Base-by-base conservation (phyloP, 2,113 vertebrate genomes). In the Gnathonemus longibarbis region DNA sequence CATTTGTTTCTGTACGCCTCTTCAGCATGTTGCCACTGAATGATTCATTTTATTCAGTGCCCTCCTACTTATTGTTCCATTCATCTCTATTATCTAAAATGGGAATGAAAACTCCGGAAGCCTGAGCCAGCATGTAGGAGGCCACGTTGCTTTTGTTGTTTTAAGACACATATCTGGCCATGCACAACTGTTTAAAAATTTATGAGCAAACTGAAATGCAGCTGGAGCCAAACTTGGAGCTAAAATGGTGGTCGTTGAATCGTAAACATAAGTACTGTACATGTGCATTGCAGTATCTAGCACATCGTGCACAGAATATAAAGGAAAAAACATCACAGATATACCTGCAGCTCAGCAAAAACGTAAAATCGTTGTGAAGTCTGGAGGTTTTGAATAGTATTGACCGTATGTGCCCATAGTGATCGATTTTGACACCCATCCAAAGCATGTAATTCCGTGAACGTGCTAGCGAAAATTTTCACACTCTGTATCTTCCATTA, bases 31-130 rank as follows among this genome's bases (percentile, higher is more conserved):
- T 35, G 45, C 83, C 42, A 84, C 45, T 84, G 39, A 84, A 84
- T 84, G 83, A 21, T 84, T 48, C 83, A 84, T 84, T 84, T 84
- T 84, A 45, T 49, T 80, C 74, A 80, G 74, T 80, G 5, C 35
- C 31, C 74, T 19, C 74, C 83, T 48, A 45, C 83, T 84, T 84
- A 48, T 48, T 84, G 83, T 42, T 19, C 74, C 74, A 39, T 84
- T 84, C 45, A 46, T 84, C 83, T 46, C 39, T n/a, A 48, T 84
- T 84, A 84, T 84, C 35, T 84, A 13, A 84, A 84, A 45, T 84
- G 83, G 83, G 83, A 84, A 45, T 46, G 45, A 84, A 84, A 84
- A 84, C 45, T 84, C 74, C 7, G 83, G 83, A 45, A 45, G 83
- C 2, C 39, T 83, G 13, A 48, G 45, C 45, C 19, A n/a, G 21